Conservation (phyloP, 1,140 invertebrate species). For the Meteorus sp. region DNA sequence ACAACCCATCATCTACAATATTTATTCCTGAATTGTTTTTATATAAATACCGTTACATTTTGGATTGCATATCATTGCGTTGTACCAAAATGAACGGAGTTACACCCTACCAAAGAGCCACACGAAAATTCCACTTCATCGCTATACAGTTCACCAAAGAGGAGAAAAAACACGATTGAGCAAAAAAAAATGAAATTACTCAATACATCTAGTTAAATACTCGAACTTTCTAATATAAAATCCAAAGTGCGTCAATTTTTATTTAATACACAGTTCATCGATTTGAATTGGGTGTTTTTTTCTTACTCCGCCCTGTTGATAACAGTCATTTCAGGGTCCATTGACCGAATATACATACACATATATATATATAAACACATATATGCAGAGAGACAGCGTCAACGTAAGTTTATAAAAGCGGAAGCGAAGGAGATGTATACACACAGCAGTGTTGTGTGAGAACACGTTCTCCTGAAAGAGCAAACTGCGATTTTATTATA, state of each 20-base stretch:
- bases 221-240: too few species aligned
- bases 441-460: slow-evolving; percentile 26
- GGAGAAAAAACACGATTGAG: too few species aligned
- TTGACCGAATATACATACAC: not conserved
- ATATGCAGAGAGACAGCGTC: too few species aligned
- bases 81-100: slow-evolving; percentile 3
- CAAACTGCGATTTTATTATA: slow-evolving; percentile 42
- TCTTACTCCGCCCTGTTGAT: not conserved
- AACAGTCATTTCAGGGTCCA: slow-evolving; percentile 1
- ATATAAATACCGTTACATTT: slow-evolving; percentile 8
- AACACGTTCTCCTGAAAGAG: slow-evolving; percentile 25
- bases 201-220: too few species aligned
- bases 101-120: slow-evolving; percentile 5
- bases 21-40: not conserved
- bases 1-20: too few species aligned
- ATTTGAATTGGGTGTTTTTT: not conserved
- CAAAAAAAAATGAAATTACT: too few species aligned
- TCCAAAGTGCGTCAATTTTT: too few species aligned
- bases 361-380: not conserved
- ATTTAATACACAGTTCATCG: too few species aligned
- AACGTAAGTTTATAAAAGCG: too few species aligned
- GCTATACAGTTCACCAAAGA: too few species aligned
- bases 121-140: too few species aligned
- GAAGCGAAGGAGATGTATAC: slow-evolving; percentile 18
- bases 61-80: slow-evolving; percentile 2